Evolutionary conservation across 23 tunicate genomes (phyloP), one percentile per base, ranked within the genome.

Genomic region (Halocynthia aurantium): DNA sequence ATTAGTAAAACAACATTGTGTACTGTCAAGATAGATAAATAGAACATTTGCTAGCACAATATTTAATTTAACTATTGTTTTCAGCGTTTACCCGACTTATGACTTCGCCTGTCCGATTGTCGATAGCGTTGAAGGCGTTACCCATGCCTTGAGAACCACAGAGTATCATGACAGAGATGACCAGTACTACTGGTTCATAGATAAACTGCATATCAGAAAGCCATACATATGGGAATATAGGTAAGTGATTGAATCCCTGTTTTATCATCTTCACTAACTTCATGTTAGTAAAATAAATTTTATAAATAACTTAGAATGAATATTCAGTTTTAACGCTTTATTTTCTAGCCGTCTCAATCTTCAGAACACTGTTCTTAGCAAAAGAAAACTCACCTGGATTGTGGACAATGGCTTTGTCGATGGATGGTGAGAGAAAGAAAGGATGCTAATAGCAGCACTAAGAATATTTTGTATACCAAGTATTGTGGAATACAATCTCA

Each of bases 41-140:
- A 31, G 44, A 31, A 31, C 44, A 31, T 31, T 31, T 31, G 44
- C 44, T 31, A 31, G 44, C 4, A 31, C 44, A 31, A 31, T 31
- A 31, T 31, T 31, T 31, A 31, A 31, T 31, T 31, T 31, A 31
- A 31, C 44, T 31, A 13, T 58, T 13, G 40, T 10, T 83, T 72
- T n/a, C 88, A 92, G 93, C 52, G 96, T 96, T 15, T 96, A 81
- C 56, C 99, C 99, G 20, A 96, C 99, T 8, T 96, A 96, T 58
- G 99, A 96, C 68, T 96, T 96, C 68, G 96, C 99, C 6, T 96
- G 99, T 52, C 99, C 99, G 10, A 89, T 96, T 17, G 99, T 96
- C 7, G 99, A 96, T 73, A 89, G 96, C 63, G 93, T 89, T 19
- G 99, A 96, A 76, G 96, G 96, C 49, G 96, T 96, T 2, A 96